Percentiles rank a stretch among this genome's conserved stretches.
Evolutionary conservation across 2,797 vertebrate genomes (phyloP).

Genomic region (Coendou prehensilis): DNA sequence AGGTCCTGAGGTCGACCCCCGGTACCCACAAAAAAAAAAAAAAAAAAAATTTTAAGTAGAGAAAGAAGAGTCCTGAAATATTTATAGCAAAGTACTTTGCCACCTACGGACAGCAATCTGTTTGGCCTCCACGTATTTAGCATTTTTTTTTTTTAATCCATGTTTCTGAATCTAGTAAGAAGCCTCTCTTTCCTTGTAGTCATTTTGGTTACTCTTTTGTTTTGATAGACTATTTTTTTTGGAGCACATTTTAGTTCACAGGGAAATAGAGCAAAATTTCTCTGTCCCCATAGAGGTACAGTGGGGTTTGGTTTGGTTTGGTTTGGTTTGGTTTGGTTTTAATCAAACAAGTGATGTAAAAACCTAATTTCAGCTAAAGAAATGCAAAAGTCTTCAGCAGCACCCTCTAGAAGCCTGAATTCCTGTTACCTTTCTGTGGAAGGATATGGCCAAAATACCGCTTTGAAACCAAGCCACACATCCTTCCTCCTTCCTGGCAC

Average conservation of each 20-base stretch:
- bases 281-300: neutral
- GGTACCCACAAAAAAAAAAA: no score
- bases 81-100: slow-evolving; percentile 56
- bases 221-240: neutral
- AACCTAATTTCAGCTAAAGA: slow-evolving; percentile 7
- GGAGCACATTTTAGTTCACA: neutral
- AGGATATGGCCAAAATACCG: slow-evolving; percentile 81
- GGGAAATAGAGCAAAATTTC: neutral
- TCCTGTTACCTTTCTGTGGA: slow-evolving; percentile 54
- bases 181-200: neutral
- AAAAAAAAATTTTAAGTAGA: neutral
- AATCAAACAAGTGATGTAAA: neutral
- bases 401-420: slow-evolving; percentile 77
- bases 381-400: neutral
- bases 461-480: slow-evolving; percentile 76
- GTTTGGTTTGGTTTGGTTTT: neutral
- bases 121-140: neutral
- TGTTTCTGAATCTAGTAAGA: neutral
- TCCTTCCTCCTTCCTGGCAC: slow-evolving; percentile 79
- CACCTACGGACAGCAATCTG: neutral
- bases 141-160: slow-evolving; percentile 17
- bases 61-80: slow-evolving; percentile 54
- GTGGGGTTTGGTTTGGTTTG: no score
- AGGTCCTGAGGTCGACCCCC: no score
- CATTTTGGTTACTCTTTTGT: neutral